These are phyloP conservation scores for Nesoenas mayeri DNA, from an alignment of 2,113 vertebrate genomes.

Conservation along the genomic window DNA sequence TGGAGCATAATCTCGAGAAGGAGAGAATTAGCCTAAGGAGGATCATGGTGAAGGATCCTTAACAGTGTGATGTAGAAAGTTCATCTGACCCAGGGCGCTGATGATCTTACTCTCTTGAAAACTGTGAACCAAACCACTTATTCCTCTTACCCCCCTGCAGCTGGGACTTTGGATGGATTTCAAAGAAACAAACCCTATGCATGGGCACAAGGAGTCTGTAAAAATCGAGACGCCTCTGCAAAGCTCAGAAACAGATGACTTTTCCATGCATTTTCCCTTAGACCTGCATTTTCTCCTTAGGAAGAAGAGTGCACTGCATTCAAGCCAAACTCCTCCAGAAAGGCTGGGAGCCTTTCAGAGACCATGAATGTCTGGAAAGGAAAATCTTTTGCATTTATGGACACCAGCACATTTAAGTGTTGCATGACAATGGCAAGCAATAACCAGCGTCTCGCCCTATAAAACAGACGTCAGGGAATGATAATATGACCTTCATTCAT, in stretches of 20 bases:
- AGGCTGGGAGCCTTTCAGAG: not conserved
- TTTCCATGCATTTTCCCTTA: not conserved
- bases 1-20: conserved; percentile 33
- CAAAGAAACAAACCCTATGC: not conserved
- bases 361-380: not conserved
- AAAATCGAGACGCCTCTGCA: not conserved
- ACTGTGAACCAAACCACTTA: not conserved
- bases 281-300: not conserved
- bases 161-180: not conserved
- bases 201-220: not conserved
- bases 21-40: conserved; percentile 8
- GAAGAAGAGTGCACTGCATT: not conserved
- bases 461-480: not conserved
- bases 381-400: not conserved
- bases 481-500: not conserved
- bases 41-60: not conserved
- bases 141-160: not conserved
- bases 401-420: not conserved
- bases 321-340: not conserved
- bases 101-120: not conserved
- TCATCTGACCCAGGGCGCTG: not conserved
- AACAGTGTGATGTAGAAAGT: not conserved
- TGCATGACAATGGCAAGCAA: not conserved
- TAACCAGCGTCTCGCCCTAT: not conserved
- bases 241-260: not conserved